A percentile compares a stretch with the other conserved stretches of the same genome.
Conservation (phyloP, 2,113 vertebrate species). For the Pyrgilauda ruficollis region DNA sequence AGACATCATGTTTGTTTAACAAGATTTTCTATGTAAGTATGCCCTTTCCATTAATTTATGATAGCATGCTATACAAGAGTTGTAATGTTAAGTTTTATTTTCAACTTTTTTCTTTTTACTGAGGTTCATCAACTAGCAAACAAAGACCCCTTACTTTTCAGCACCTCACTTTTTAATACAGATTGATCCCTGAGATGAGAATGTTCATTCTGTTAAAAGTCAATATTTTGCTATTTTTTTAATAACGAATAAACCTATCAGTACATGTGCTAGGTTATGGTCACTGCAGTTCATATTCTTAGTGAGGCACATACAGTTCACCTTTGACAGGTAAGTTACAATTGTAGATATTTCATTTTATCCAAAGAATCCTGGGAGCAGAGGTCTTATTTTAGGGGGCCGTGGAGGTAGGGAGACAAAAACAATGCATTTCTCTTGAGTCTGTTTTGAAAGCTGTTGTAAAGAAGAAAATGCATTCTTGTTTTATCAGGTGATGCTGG, state of each 20-base stretch:
- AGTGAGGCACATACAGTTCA: not conserved
- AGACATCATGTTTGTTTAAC: not conserved
- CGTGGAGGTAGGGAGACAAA: not conserved
- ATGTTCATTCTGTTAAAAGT: not conserved
- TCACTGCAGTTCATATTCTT: not conserved
- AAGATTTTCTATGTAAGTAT: not conserved
- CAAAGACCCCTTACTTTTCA: not conserved
- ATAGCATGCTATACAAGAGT: not conserved
- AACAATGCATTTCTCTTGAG: not conserved
- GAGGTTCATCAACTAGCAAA: not conserved
- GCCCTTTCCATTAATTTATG: not conserved
- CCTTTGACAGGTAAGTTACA: not conserved
- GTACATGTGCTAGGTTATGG: not conserved
- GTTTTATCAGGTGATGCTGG: not conserved
- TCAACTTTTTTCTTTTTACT: not conserved
- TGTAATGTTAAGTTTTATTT: not conserved
- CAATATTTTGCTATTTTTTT: not conserved
- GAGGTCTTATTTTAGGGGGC: not conserved
- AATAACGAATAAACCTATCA: not conserved
- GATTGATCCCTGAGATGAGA: not conserved
- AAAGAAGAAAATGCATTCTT: not conserved
- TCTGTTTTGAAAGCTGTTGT: not conserved
- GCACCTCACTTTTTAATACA: not conserved
- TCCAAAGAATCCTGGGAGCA: not conserved
- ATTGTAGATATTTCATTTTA: not conserved